These are phyloP conservation scores for Polypterus bichir DNA, from an alignment of 2,113 vertebrate genomes.

Conservation along the genomic window DNA sequence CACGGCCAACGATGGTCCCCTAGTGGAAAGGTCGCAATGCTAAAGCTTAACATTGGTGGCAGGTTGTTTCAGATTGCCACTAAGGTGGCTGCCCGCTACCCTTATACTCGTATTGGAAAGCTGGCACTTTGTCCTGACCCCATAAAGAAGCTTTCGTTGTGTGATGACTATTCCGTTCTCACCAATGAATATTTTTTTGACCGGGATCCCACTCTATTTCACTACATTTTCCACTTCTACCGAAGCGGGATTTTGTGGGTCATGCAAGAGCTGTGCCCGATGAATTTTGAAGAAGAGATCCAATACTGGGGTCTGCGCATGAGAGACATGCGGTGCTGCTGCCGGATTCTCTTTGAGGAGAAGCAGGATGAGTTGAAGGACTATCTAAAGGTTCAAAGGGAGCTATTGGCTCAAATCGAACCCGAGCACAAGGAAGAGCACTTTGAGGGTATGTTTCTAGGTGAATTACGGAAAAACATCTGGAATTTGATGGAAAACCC, in stretches of 20 bases:
- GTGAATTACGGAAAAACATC: conserved; percentile 34
- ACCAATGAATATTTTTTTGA: conserved; percentile 79
- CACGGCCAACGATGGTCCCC: conserved; percentile 1
- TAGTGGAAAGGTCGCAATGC: conserved; percentile 38
- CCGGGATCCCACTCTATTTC: conserved; percentile 69
- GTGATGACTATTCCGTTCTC: conserved; percentile 71
- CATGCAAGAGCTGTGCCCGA: conserved; percentile 56
- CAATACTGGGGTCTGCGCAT: conserved; percentile 68
- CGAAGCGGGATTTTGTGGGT: conserved; percentile 63
- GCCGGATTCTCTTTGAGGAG: conserved; percentile 62
- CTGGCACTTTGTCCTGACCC: conserved; percentile 58
- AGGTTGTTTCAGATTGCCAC: conserved; percentile 57
- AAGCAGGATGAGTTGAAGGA: conserved; percentile 58
- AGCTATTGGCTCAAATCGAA: conserved; percentile 58
- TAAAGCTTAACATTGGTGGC: conserved; percentile 72
- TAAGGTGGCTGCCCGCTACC: conserved; percentile 46
- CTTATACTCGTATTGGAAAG: conserved; percentile 60
- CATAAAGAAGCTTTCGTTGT: conserved; percentile 55
- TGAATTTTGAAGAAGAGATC: conserved; percentile 63
- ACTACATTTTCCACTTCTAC: conserved; percentile 78
- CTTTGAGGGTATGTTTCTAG: conserved; percentile 54
- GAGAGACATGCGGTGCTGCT: conserved; percentile 56
- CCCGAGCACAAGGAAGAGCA: conserved; percentile 30
- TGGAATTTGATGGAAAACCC: conserved; percentile 69
- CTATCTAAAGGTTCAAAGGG: conserved; percentile 54